These are phyloP conservation scores for Brachirus orientalis DNA, from an alignment of 2,113 vertebrate species.

Conservation along the genomic window DNA sequence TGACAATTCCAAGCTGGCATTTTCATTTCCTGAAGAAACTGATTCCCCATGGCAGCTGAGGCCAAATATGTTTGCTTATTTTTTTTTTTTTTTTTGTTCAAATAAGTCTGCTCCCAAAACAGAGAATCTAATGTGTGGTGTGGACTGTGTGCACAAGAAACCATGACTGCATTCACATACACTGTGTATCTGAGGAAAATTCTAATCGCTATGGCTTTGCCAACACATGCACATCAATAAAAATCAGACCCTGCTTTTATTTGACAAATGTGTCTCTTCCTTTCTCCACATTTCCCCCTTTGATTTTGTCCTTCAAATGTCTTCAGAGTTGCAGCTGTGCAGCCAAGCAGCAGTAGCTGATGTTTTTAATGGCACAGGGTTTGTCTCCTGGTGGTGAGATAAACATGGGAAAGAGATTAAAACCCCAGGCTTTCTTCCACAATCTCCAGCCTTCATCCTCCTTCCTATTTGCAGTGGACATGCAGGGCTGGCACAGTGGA, in stretches of 20 bases:
- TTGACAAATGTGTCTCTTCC: slow-evolving; percentile 43
- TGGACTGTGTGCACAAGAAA: background rate
- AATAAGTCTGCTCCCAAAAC: slow-evolving; percentile 55
- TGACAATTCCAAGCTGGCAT: slow-evolving; percentile 77
- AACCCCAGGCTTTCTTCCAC: slow-evolving; percentile 76
- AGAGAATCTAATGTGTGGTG: slow-evolving; percentile 29
- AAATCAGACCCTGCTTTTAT: slow-evolving; percentile 39
- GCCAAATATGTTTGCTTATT: slow-evolving; percentile 62
- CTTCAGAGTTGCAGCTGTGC: slow-evolving; percentile 64
- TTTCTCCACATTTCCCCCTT: slow-evolving; percentile 17
- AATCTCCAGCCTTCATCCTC: slow-evolving; percentile 75
- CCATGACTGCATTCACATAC: slow-evolving; percentile 1
- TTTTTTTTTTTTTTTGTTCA: slow-evolving; percentile 66
- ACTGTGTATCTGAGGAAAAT: slow-evolving; percentile 18
- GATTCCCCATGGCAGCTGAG: slow-evolving; percentile 60
- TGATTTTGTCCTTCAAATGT: slow-evolving; percentile 78
- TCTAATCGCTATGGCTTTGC: slow-evolving; percentile 33
- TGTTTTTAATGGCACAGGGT: slow-evolving; percentile 80
- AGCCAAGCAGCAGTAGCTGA: slow-evolving; percentile 71
- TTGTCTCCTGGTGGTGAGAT: slow-evolving; percentile 78
- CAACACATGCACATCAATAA: slow-evolving; percentile 14
- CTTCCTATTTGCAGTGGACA: slow-evolving; percentile 55
- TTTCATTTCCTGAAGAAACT: slow-evolving; percentile 81
- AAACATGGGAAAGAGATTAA: slow-evolving; percentile 78
- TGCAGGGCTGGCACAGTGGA: slow-evolving; percentile 60